Conservation (phyloP, 2,888 invertebrate genomes). For the Ectropis crepuscularia region DNA sequence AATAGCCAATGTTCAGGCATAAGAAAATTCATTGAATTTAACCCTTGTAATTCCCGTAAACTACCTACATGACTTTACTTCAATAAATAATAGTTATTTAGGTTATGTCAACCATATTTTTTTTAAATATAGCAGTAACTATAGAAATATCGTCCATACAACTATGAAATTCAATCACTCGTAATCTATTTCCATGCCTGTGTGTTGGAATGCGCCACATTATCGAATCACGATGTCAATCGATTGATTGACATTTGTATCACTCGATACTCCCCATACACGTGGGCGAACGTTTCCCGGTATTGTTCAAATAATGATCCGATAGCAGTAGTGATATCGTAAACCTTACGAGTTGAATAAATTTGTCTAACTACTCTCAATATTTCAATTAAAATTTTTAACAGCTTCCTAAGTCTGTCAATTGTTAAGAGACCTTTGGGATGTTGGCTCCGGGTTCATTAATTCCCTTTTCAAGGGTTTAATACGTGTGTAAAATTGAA, state of each 20-base stretch:
- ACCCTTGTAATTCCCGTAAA: too few species aligned
- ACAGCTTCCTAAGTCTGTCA: not conserved
- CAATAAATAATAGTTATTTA: too few species aligned
- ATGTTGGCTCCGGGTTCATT: too few species aligned
- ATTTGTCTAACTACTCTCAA: too few species aligned
- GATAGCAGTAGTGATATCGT: not conserved
- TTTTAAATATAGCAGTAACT: too few species aligned
- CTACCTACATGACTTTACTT: too few species aligned
- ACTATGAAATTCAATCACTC: not conserved
- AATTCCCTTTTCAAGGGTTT: too few species aligned
- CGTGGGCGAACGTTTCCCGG: conserved; percentile 31
- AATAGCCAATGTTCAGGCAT: too few species aligned
- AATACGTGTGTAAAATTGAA: too few species aligned
- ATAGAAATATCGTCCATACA: not conserved
- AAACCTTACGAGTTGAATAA: not conserved
- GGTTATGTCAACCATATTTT: too few species aligned
- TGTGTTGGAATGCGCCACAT: conserved; percentile 34
- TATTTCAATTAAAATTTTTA: not conserved
- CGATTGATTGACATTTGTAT: conserved; percentile 42
- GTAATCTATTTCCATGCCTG: conserved; percentile 36
- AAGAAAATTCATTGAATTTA: too few species aligned
- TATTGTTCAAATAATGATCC: conserved; percentile 31
- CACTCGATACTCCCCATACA: conserved; percentile 24
- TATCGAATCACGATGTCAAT: conserved; percentile 32
- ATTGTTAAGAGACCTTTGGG: too few species aligned